These are phyloP conservation scores for Blera fallax DNA, from an alignment of 2,888 invertebrate species.

Conservation along the genomic window DNA sequence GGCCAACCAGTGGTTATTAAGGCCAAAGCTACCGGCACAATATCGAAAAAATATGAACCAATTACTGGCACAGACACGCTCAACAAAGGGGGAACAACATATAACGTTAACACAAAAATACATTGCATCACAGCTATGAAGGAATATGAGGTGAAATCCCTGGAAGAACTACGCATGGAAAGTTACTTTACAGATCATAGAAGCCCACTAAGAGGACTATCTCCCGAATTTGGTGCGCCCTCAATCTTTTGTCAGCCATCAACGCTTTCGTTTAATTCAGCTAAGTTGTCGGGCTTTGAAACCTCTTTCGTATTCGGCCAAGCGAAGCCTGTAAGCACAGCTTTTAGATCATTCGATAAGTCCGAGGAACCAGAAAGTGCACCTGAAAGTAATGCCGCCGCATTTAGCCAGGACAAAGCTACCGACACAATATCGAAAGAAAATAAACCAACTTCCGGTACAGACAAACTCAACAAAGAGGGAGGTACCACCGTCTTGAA, in stretches of 20 bases:
- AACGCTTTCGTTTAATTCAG: too few species aligned
- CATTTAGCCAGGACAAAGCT: too few species aligned
- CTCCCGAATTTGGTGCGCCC: conserved; percentile 75
- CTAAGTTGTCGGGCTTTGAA: too few species aligned
- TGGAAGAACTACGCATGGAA: conserved; percentile 96
- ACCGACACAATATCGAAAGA: too few species aligned
- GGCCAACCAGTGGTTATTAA: conserved; percentile 76
- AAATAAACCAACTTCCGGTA: too few species aligned
- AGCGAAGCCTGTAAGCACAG: too few species aligned
- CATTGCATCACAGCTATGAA: conserved; percentile 99
- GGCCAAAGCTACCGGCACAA: conserved; percentile 85
- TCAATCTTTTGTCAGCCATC: conserved; percentile 80
- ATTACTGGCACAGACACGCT: conserved; percentile 95
- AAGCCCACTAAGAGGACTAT: conserved; percentile 84
- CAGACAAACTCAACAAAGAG: too few species aligned
- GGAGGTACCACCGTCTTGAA: too few species aligned
- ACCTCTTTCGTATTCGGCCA: too few species aligned
- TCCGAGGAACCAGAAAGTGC: too few species aligned
- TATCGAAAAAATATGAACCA: conserved; percentile 91
- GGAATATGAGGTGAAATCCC: conserved; percentile 96
- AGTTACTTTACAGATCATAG: conserved; percentile 96
- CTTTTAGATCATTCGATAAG: too few species aligned
- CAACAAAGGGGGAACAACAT: conserved; percentile 92
- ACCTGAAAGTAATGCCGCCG: too few species aligned
- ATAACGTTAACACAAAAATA: conserved; percentile 94